Evolutionary conservation across 2,797 vertebrate genomes (phyloP).

Genomic region (Borostomias antarcticus): DNA sequence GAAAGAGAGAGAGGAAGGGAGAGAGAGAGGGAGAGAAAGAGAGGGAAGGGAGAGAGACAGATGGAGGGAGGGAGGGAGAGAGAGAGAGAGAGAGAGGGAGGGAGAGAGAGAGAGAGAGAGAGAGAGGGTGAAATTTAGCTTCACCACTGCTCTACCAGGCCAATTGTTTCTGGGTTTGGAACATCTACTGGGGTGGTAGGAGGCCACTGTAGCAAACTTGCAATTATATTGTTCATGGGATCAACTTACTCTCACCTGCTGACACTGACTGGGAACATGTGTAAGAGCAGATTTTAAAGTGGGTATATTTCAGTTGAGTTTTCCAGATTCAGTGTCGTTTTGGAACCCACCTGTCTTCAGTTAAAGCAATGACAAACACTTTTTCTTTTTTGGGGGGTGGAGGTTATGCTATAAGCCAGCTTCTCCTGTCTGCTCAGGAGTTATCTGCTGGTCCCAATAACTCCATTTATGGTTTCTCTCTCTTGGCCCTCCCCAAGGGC

Average conservation of each 20-base stretch:
- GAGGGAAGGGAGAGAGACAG: background rate
- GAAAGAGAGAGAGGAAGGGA: background rate
- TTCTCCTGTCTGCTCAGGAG: background rate
- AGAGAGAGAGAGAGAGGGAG: background rate
- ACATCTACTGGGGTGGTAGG: slow-evolving; percentile 45
- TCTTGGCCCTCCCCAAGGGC: slow-evolving; percentile 17
- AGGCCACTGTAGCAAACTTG: slow-evolving; percentile 40
- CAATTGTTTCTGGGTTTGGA: slow-evolving; percentile 70
- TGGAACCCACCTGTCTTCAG: background rate
- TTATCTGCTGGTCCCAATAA: background rate
- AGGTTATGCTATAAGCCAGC: background rate
- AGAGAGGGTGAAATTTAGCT: slow-evolving; percentile 51
- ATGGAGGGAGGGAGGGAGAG: background rate
- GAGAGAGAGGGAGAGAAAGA: background rate
- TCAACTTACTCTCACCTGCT: slow-evolving; percentile 56
- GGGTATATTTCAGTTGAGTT: background rate
- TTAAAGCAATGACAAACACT: background rate
- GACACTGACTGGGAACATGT: too few relatives aligned
- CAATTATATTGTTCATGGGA: slow-evolving; percentile 64
- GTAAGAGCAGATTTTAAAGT: background rate
- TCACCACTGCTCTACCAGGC: slow-evolving; percentile 52
- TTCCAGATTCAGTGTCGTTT: background rate
- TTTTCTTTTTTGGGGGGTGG: background rate
- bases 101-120: background rate
- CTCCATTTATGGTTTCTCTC: background rate